Percentiles rank a stretch among this genome's conserved stretches.
Conservation (phyloP, 2,888 invertebrate genomes). For the Polydrusus pterygomalis region DNA sequence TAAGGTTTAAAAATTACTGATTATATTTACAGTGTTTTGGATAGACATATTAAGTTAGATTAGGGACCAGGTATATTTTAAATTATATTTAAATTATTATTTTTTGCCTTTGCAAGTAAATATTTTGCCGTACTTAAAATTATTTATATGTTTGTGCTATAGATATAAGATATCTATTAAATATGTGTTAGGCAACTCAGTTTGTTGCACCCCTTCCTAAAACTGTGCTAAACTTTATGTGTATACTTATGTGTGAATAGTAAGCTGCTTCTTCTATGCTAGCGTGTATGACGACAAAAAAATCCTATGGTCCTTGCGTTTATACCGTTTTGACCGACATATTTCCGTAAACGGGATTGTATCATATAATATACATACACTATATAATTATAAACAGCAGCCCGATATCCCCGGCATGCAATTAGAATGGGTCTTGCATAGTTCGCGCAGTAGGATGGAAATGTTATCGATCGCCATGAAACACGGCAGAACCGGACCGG, state of each 20-base stretch:
- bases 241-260: not conserved
- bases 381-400: too few relatives aligned
- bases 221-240: constrained; percentile 24
- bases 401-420: too few relatives aligned
- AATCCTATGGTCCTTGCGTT: too few relatives aligned
- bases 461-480: too few relatives aligned
- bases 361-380: too few relatives aligned
- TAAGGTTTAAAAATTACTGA: not conserved
- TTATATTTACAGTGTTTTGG: not conserved
- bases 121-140: constrained; percentile 15
- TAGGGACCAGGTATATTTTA: not conserved
- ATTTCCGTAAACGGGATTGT: too few relatives aligned
- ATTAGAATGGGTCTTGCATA: too few relatives aligned
- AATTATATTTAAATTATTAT: not conserved
- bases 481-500: too few relatives aligned
- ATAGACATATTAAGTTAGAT: not conserved
- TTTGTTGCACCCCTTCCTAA: constrained; percentile 22
- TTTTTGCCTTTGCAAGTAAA: constrained; percentile 4
- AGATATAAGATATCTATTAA: not conserved
- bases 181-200: not conserved
- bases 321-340: too few relatives aligned
- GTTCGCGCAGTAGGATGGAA: too few relatives aligned
- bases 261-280: not conserved
- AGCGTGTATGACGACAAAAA: too few relatives aligned
- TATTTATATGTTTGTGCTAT: constrained; percentile 1